Base-by-base conservation (phyloP, 2,113 vertebrate genomes). In the Condylura cristata region DNA sequence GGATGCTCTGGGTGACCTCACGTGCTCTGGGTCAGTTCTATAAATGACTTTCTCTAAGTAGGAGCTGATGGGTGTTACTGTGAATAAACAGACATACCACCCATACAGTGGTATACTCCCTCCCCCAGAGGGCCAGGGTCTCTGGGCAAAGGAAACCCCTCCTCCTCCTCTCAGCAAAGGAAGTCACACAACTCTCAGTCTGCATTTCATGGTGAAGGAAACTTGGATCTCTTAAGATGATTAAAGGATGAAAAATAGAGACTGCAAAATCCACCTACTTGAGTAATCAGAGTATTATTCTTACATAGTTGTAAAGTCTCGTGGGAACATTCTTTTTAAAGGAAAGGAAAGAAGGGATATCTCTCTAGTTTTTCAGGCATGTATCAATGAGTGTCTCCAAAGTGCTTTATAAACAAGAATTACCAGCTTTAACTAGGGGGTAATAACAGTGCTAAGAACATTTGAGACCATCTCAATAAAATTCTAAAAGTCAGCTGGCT, bases 271-370 rank as follows among this genome's bases (percentile, higher is more conserved):
- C 89, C 20, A 92, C 75, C 74, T 75, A 87, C 89, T 63, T 87
- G 80, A 93, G 44, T 90, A 94, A 95, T 94, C 86, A 94, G 86
- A 76, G 56, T 76, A 78, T 89, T 89, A 96, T 90, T 91, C 48
- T 86, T 65, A 44, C 5, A 72, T 0, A 0, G 46, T 66, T 91
- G 61, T 82, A 30, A 87, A 89, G 63, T 68, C 86, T 79, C 74
- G 34, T 34, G 78, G 78, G 81, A 88, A 85, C 44, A 56, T 82
- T 82, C 86, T 82, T 94, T 84, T 41, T 61, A 51, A 66, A 51
- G 53, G 39, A 51, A 66, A 51, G 53, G 39, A 71, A 92, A 83
- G 92, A 88, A 86, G 5, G 24, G 91, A 30, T 65, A 17, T 56
- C 28, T 93, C 1, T 51, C 5, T 37, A 48, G 65, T 28, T 75